Evolutionary conservation across 2,797 vertebrate species (phyloP).

Genomic region (Sylvia borin): DNA sequence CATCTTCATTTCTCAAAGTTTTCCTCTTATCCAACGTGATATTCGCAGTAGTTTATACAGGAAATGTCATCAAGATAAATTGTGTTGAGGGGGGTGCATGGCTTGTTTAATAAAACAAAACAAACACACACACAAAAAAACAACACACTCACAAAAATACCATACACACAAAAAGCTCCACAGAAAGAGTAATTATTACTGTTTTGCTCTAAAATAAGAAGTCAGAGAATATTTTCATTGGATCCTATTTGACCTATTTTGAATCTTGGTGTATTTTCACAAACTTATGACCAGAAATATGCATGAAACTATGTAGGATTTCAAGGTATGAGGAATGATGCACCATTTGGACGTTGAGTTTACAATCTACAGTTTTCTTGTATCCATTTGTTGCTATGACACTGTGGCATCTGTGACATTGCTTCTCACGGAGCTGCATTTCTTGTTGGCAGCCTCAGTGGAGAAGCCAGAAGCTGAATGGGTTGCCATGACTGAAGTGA

Average conservation of each 20-base stretch:
- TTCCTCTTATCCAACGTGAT: not conserved
- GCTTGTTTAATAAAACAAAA: not conserved
- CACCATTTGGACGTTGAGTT: not conserved
- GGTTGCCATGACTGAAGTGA: not conserved
- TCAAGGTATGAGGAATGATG: not conserved
- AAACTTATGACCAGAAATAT: not conserved
- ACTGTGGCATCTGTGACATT: not conserved
- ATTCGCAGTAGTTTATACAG: not conserved
- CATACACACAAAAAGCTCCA: not conserved
- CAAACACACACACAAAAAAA: not conserved
- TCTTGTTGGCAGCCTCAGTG: not conserved
- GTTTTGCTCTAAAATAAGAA: not conserved
- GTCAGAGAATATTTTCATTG: not conserved
- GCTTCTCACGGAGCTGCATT: not conserved
- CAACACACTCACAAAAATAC: not conserved
- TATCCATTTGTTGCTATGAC: not conserved
- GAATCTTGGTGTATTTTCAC: not conserved
- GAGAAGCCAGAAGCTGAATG: not conserved
- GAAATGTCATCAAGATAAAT: not conserved
- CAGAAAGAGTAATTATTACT: not conserved
- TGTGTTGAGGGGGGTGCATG: not conserved
- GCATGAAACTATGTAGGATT: not conserved
- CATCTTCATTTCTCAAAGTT: not conserved
- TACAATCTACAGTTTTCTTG: not conserved
- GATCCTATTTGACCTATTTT: not conserved